These are phyloP conservation scores for Acarapis woodi DNA, from an alignment of 1,140 invertebrate species.

Conservation along the genomic window DNA sequence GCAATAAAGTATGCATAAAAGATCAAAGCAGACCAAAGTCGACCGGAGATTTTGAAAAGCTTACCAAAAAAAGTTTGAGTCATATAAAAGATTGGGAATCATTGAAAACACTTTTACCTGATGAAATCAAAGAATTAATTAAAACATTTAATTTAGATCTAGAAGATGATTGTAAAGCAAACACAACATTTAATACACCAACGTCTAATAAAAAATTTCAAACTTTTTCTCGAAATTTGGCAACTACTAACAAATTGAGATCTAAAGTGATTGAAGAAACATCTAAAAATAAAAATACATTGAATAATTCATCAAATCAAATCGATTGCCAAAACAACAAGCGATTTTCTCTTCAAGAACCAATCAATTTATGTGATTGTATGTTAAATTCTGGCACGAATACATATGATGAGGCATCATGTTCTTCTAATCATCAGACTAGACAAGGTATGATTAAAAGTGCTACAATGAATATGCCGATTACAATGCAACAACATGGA, in stretches of 20 bases:
- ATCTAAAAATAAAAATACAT: background rate
- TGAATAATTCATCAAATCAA: background rate
- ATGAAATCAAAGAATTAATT: conserved; percentile 28
- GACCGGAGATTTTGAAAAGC: conserved; percentile 44
- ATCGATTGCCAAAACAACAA: background rate
- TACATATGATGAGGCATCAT: background rate
- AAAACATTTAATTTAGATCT: no score
- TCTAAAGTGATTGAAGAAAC: background rate
- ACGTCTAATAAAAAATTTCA: background rate
- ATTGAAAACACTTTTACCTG: conserved; percentile 47
- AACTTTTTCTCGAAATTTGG: background rate
- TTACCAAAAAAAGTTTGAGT: conserved; percentile 38
- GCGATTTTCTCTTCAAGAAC: conserved; percentile 1
- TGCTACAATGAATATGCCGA: background rate
- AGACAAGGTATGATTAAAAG: background rate
- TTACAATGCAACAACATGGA: background rate
- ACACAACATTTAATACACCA: background rate
- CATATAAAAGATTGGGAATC: conserved; percentile 73
- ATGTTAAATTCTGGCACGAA: background rate
- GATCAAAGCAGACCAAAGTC: conserved; percentile 29
- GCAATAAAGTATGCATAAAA: background rate
- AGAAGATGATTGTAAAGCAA: conserved; percentile 9
- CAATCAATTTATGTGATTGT: background rate
- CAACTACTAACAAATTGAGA: background rate
- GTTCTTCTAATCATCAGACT: background rate